Percentiles rank a stretch among this genome's conserved stretches.
phyloP scores from a whole-genome alignment of 2,113 vertebrate species.

The Castor canadensis region DNA sequence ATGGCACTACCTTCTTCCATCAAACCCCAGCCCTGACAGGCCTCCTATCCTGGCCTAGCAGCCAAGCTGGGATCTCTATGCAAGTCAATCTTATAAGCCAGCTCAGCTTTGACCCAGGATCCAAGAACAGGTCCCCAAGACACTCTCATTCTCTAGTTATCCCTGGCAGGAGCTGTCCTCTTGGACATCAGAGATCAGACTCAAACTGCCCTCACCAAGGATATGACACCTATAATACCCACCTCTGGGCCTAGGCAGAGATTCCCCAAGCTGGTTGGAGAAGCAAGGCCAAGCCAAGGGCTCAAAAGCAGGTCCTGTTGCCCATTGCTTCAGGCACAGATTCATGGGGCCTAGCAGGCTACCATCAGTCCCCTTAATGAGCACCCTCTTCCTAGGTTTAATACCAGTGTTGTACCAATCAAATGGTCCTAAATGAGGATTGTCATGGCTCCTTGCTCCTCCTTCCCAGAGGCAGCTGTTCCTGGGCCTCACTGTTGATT shows the following conservation, averaged over 20 bases:
- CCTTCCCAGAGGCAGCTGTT: neutral
- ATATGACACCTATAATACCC: neutral
- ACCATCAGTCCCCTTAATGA: slow-evolving; percentile 79
- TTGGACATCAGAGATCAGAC: neutral
- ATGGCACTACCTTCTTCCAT: neutral
- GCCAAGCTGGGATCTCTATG: neutral
- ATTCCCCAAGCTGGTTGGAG: neutral
- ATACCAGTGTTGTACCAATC: neutral
- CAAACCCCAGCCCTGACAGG: neutral
- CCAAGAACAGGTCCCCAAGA: neutral
- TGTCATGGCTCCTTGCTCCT: neutral
- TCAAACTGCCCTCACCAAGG: neutral
- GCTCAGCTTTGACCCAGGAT: neutral
- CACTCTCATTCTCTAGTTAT: neutral
- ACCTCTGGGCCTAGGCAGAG: neutral
- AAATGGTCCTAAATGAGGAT: neutral
- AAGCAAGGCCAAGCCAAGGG: neutral
- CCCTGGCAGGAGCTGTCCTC: neutral
- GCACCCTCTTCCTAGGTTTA: slow-evolving; percentile 74
- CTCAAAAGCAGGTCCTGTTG: slow-evolving; percentile 64
- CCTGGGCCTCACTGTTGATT: neutral
- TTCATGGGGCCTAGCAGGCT: slow-evolving; percentile 72
- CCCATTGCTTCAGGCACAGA: slow-evolving; percentile 64
- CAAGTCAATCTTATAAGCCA: neutral
- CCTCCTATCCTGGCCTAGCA: neutral